phyloP scores from a whole-genome alignment of 2,888 invertebrate species.

The Micoletzkya japonica region DNA sequence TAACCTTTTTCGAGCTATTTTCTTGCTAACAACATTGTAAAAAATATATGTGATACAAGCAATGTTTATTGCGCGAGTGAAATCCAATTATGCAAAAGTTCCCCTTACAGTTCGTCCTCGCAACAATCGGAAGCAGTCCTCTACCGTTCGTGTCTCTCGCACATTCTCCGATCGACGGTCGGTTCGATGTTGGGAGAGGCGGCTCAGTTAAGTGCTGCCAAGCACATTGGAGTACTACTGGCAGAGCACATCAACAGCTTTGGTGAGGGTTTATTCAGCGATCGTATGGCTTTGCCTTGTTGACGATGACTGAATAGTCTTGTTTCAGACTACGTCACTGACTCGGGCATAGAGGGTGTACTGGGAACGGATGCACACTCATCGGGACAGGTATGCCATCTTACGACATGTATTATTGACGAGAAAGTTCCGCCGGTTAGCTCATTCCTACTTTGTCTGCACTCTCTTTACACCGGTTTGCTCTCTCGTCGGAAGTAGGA shows the following conservation, averaged over 20 bases:
- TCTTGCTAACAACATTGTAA: too few species aligned
- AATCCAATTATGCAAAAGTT: slow-evolving; percentile 14
- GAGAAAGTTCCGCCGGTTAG: too few species aligned
- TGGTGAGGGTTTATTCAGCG: slow-evolving; percentile 57
- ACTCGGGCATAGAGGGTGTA: slow-evolving; percentile 31
- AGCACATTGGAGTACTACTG: slow-evolving; percentile 87
- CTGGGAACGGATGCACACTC: slow-evolving; percentile 39
- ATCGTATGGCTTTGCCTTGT: not conserved
- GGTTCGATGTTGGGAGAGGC: slow-evolving; percentile 95
- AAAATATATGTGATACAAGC: not conserved
- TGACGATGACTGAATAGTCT: not conserved
- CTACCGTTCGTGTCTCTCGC: slow-evolving; percentile 93
- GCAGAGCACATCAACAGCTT: slow-evolving; percentile 93
- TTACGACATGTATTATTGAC: not conserved
- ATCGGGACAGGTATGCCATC: slow-evolving; percentile 34
- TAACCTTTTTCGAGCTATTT: too few species aligned
- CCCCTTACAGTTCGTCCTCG: slow-evolving; percentile 42
- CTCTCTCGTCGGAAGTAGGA: too few species aligned
- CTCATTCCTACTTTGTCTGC: too few species aligned
- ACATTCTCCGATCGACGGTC: slow-evolving; percentile 79
- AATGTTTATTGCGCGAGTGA: too few species aligned
- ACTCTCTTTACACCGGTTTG: too few species aligned
- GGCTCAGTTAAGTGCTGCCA: slow-evolving; percentile 87
- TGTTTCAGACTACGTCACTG: slow-evolving; percentile 31
- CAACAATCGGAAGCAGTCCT: slow-evolving; percentile 81